Evolutionary conservation across 2,888 invertebrate species (phyloP).

Genomic region (Mamestra brassicae): DNA sequence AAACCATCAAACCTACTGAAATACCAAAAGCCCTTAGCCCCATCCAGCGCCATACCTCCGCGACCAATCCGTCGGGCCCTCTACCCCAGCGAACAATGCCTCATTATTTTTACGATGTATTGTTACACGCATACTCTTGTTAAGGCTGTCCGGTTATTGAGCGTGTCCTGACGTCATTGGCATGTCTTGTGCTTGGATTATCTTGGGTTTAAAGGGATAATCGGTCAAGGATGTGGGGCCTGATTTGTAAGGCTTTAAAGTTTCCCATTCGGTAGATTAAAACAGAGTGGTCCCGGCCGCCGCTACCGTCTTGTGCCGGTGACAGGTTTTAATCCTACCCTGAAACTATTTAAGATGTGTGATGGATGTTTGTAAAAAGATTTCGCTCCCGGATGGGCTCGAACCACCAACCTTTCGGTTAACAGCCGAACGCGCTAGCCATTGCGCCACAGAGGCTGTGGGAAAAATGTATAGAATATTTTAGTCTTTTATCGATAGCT

Average conservation of each 20-base stretch:
- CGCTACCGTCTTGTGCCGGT: too few species aligned
- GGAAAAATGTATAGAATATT: too few species aligned
- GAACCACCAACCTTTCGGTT: constrained; percentile 99
- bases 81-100: constrained; percentile 73
- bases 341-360: too few species aligned
- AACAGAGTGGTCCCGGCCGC: too few species aligned
- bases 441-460: constrained; percentile 82
- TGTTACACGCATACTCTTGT: constrained; percentile 66
- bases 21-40: neutral
- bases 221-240: constrained; percentile 16
- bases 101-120: constrained; percentile 77
- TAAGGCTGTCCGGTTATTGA: constrained; percentile 39
- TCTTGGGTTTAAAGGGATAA: constrained; percentile 2
- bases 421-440: constrained; percentile 99
- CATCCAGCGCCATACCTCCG: constrained; percentile 35
- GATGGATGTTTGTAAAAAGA: too few species aligned
- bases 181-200: constrained; percentile 7
- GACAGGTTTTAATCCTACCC: too few species aligned
- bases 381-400: constrained; percentile 98
- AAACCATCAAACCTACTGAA: neutral
- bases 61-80: constrained; percentile 41
- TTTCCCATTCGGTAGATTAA: constrained; percentile 86
- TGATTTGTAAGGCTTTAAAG: neutral
- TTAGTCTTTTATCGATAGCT: too few species aligned
- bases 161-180: constrained; percentile 49